These are phyloP conservation scores for Oxytorus armatus DNA, from an alignment of 2,888 invertebrate species.

Conservation along the genomic window DNA sequence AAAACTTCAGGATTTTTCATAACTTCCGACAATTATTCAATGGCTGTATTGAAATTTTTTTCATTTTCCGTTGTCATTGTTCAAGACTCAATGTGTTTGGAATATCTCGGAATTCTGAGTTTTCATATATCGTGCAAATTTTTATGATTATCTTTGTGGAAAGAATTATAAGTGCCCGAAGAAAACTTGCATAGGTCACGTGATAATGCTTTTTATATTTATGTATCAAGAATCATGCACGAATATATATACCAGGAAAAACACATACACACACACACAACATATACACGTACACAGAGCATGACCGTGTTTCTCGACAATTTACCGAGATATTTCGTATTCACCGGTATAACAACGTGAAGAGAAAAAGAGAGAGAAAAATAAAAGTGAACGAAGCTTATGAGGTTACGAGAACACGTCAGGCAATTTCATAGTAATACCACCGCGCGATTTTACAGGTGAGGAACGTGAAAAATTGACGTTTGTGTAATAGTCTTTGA, in stretches of 20 bases:
- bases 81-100: not conserved
- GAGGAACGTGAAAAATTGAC: conserved; percentile 32
- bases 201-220: conserved; percentile 37
- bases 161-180: not conserved
- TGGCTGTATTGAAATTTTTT: no score
- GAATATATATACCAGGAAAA: no score
- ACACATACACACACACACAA: not conserved
- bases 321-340: conserved; percentile 53
- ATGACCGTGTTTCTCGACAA: conserved; percentile 39
- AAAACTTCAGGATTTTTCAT: no score
- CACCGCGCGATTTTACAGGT: conserved; percentile 37
- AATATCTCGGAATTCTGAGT: not conserved
- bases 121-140: conserved; percentile 24
- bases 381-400: conserved; percentile 24
- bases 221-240: conserved; percentile 14
- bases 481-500: conserved; percentile 39
- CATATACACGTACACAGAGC: no score
- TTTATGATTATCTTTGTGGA: conserved; percentile 1
- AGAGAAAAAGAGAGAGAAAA: conserved; percentile 7
- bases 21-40: no score
- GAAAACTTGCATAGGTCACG: conserved; percentile 28
- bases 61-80: no score
- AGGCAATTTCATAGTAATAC: conserved; percentile 35
- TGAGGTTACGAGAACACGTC: conserved; percentile 42
- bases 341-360: conserved; percentile 27